These are phyloP conservation scores for Recurvirostra avosetta DNA, from an alignment of 2,113 vertebrate genomes.

Conservation along the genomic window DNA sequence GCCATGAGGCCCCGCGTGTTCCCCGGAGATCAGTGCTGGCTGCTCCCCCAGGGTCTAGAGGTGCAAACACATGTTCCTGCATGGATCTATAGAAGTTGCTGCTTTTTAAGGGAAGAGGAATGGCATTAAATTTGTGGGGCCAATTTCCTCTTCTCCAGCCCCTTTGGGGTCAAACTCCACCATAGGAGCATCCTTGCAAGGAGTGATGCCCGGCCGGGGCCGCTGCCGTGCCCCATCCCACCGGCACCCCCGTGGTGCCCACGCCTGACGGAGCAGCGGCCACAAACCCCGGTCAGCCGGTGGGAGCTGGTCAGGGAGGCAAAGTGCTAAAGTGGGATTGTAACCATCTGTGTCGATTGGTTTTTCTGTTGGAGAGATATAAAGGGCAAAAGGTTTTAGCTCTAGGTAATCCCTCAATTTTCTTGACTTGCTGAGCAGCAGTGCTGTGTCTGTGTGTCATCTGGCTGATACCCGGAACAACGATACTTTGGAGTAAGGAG, in stretches of 20 bases:
- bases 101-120: background rate
- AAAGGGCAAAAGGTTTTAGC: background rate
- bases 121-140: background rate
- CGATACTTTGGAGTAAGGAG: background rate
- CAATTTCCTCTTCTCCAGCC: background rate
- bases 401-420: background rate
- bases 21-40: too few relatives aligned
- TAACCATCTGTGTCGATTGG: background rate
- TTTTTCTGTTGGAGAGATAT: background rate
- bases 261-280: background rate
- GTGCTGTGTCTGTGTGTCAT: background rate
- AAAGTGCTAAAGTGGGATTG: background rate
- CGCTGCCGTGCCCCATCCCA: background rate
- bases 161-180: background rate
- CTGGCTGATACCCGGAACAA: background rate
- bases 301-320: background rate
- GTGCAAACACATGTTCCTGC: background rate
- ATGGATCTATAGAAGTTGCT: background rate
- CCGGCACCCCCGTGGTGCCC: too few relatives aligned
- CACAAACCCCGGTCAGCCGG: fast-evolving
- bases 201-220: fast-evolving
- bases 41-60: background rate
- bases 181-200: background rate
- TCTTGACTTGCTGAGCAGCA: background rate
- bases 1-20: fast-evolving